Evolutionary conservation across 2,113 vertebrate species (phyloP), one percentile per base, ranked within the genome.

Genomic region (Pitta sordida): DNA sequence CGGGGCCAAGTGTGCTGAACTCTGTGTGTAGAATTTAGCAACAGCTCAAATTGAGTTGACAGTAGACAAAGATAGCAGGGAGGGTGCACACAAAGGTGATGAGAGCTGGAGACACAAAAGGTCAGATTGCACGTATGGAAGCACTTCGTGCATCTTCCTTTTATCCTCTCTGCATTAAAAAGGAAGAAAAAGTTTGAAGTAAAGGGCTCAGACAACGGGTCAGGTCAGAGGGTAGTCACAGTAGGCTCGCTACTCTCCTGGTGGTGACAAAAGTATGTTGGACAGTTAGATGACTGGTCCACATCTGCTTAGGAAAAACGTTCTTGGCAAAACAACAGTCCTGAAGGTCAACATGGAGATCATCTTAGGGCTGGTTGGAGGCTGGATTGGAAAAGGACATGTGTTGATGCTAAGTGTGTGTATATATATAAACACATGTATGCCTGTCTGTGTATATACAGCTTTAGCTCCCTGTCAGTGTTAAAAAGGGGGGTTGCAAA

Each of bases 261-360:
- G 58, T 65, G 32, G 9, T 79, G 81, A 89, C 94, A 92, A 17
- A 86, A 96, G 89, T 30, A 71, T 19, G 73, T 91, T 93, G 92
- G 90, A 90, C 59, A 74, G 44, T 84, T 71, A 24, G 49, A 79
- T 43, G 51, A 62, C 32, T 83, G 87, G 86, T 88, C 53, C 74
- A 87, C 52, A 13, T 62, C 32, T 13, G 34, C 60, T 82, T 53
- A 58, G 91, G 62, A 32, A 94, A 76, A 95, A 89, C 36, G 53
- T 79, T 46, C 55, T 92, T 92, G 86, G 86, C 34, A 2, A 84
- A 87, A 48, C 1, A 7, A 41, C 77, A 69, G 58, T 18, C 53
- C 29, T 37, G 34, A 84, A 37, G 67, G 89, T 87, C 70, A 76
- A 37, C 62, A 21, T 1, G 0, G 70, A 73, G 62, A 79, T 84